Conservation (phyloP, 2,797 vertebrate species). For the Stomatorhinus walkeri region DNA sequence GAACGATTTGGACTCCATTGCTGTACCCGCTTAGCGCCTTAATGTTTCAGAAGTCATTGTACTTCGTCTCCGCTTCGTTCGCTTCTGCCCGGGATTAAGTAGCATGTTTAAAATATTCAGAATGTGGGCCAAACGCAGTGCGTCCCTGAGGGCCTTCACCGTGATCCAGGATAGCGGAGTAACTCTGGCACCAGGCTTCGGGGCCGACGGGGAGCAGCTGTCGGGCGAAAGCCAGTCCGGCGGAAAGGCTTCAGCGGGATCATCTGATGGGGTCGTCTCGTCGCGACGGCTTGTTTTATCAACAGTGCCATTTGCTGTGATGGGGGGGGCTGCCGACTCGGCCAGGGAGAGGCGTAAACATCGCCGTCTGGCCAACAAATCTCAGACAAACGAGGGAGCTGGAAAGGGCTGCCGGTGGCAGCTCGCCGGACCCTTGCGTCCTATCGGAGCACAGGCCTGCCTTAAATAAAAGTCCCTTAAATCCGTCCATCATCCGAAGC, state of each 20-base stretch:
- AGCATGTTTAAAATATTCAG: neutral
- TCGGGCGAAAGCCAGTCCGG: neutral
- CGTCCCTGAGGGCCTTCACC: neutral
- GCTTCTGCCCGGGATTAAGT: neutral
- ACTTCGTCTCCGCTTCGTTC: no score
- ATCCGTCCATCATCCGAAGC: neutral
- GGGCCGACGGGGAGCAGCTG: neutral
- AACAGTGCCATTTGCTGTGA: conserved; percentile 64
- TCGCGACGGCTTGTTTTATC: conserved; percentile 60
- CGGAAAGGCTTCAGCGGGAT: conserved; percentile 21
- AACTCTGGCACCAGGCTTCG: neutral
- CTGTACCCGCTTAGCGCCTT: neutral
- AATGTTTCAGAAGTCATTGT: neutral
- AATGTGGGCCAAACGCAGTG: neutral
- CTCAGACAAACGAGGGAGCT: neutral
- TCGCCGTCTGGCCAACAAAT: conserved; percentile 46
- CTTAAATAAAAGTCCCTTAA: neutral
- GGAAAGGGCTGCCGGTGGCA: neutral
- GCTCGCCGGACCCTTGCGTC: neutral
- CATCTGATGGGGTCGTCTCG: conserved; percentile 46
- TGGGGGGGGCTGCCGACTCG: conserved; percentile 51
- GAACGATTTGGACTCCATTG: neutral
- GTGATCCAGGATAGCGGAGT: neutral
- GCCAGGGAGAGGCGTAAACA: conserved; percentile 51
- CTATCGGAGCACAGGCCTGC: neutral